Percentiles rank a stretch among this genome's conserved stretches.
Evolutionary conservation across 2,888 invertebrate genomes (phyloP).

Genomic region (Eristalis tenax): DNA sequence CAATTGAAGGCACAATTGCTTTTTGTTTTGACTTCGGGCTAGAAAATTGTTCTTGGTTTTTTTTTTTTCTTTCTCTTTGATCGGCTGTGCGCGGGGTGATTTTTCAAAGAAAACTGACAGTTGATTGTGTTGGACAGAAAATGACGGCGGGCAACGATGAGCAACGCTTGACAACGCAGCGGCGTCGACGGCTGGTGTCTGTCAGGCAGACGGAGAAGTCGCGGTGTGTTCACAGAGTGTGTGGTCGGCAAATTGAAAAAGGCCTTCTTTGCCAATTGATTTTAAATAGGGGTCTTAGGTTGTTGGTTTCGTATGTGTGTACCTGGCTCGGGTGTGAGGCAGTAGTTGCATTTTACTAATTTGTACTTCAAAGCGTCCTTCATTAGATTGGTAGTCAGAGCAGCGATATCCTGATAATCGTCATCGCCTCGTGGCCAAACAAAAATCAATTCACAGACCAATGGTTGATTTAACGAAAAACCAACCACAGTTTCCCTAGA

Average conservation of each 20-base stretch:
- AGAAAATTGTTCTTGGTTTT: constrained; percentile 11
- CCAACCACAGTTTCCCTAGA: no score
- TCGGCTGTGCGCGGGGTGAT: constrained; percentile 40
- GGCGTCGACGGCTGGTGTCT: constrained; percentile 43
- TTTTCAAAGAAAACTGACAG: constrained; percentile 57
- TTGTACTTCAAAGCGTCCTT: no score
- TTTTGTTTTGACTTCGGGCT: constrained; percentile 21
- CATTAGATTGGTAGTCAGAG: no score
- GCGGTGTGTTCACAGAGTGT: constrained; percentile 35
- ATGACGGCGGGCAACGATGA: not conserved
- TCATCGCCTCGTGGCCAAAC: no score
- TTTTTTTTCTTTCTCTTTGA: constrained; percentile 8
- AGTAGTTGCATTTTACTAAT: no score
- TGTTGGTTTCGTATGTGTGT: no score
- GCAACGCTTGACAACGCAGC: constrained; percentile 46
- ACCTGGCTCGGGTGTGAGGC: no score
- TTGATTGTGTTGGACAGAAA: constrained; percentile 13
- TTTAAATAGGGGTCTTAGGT: not conserved
- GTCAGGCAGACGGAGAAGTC: not conserved
- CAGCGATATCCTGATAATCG: no score
- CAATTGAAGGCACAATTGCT: constrained; percentile 33
- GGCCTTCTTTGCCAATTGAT: not conserved
- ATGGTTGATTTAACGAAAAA: no score
- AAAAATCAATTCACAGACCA: no score
- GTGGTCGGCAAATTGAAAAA: not conserved